Evolutionary conservation across 2,113 vertebrate species (phyloP).

Genomic region (Lagenorhynchus albirostris): DNA sequence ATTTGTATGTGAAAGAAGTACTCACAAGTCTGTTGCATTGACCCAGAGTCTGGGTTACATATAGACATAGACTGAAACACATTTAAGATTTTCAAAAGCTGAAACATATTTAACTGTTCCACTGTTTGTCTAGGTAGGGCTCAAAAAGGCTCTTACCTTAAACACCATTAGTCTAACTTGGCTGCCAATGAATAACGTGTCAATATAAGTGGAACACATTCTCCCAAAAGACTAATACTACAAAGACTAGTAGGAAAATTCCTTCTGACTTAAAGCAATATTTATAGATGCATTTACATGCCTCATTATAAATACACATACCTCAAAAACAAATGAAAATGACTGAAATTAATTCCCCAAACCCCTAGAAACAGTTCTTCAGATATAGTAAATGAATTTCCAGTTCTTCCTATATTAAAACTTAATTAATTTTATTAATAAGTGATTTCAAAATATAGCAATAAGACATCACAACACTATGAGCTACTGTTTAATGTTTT

Average conservation of each 20-base stretch:
- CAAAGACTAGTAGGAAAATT: not conserved
- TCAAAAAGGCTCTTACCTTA: not conserved
- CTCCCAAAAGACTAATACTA: not conserved
- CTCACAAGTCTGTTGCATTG: not conserved
- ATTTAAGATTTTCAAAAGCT: not conserved
- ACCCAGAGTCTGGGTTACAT: accelerated
- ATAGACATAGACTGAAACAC: not conserved
- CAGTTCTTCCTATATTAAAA: not conserved
- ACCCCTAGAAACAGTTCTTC: not conserved
- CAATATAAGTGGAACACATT: not conserved
- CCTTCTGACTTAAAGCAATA: not conserved
- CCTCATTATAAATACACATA: not conserved
- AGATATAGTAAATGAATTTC: not conserved
- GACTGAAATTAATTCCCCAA: not conserved
- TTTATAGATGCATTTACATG: not conserved
- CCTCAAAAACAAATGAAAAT: not conserved
- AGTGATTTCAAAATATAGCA: not conserved
- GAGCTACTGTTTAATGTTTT: not conserved
- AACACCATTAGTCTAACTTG: not conserved
- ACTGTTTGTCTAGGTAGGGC: not conserved
- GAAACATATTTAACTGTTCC: not conserved
- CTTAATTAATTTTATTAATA: not conserved
- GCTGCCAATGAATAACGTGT: not conserved
- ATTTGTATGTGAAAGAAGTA: not conserved
- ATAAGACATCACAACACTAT: not conserved